These are phyloP conservation scores for Coptodon bakossiorum DNA, from an alignment of 2,113 vertebrate species.

Conservation along the genomic window DNA sequence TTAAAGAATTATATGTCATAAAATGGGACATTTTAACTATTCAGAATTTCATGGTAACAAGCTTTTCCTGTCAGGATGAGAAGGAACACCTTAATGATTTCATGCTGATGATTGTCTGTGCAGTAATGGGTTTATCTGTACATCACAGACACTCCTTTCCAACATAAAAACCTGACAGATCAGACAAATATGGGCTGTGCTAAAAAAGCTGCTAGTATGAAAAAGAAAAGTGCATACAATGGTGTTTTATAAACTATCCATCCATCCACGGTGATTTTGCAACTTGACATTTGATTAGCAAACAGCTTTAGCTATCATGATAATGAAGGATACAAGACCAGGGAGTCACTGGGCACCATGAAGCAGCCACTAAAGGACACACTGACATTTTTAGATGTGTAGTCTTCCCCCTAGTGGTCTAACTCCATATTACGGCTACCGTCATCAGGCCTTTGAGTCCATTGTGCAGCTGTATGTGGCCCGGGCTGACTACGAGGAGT, in stretches of 20 bases:
- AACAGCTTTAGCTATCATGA: neutral
- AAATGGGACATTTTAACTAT: neutral
- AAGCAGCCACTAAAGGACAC: neutral
- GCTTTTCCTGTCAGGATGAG: neutral
- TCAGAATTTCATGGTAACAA: neutral
- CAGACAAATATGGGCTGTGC: rapidly evolving
- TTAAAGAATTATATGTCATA: neutral
- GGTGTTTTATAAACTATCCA: neutral
- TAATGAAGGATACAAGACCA: neutral
- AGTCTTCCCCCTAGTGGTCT: conserved; percentile 42
- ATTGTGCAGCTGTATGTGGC: conserved; percentile 76
- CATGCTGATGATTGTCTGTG: neutral
- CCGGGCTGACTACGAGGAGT: conserved; percentile 72
- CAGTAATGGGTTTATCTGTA: neutral
- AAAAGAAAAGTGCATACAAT: neutral
- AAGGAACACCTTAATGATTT: neutral
- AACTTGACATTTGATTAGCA: neutral
- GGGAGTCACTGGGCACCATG: neutral
- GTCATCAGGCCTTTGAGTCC: conserved; percentile 79
- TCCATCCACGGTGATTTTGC: neutral
- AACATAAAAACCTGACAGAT: neutral
- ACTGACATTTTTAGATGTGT: neutral
- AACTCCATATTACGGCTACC: conserved; percentile 56
- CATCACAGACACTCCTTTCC: neutral
- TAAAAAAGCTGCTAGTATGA: neutral